phyloP scores from a whole-genome alignment of 2,888 invertebrate species.

The Limnephilus marmoratus region DNA sequence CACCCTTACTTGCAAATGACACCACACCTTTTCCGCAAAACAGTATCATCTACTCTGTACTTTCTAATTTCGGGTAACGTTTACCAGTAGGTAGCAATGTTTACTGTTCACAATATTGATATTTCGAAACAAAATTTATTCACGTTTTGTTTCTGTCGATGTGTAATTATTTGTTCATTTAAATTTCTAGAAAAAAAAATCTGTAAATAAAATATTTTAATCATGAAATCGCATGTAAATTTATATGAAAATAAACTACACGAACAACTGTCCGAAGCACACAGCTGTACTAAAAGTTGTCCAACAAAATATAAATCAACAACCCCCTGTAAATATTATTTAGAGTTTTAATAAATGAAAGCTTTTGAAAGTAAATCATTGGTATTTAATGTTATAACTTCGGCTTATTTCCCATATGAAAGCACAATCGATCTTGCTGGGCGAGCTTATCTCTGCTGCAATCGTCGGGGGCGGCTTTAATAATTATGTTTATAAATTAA shows the following conservation, averaged over 20 bases:
- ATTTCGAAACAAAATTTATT: background rate
- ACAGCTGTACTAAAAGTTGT: background rate
- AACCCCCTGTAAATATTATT: background rate
- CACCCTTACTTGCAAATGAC: no score
- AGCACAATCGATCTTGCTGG: background rate
- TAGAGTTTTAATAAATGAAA: background rate
- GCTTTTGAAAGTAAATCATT: background rate
- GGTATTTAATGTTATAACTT: constrained; percentile 8
- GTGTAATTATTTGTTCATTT: background rate
- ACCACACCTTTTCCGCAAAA: no score
- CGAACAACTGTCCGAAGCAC: background rate
- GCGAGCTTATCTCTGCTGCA: background rate
- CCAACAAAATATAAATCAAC: background rate
- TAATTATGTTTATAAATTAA: background rate
- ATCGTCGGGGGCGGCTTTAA: background rate
- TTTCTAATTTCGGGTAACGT: no score
- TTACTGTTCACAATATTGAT: no score
- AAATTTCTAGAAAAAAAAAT: background rate
- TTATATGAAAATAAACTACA: background rate
- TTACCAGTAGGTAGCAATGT: background rate
- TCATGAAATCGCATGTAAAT: background rate
- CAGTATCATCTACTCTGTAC: no score
- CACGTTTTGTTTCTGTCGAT: background rate
- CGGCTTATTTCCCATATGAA: constrained; percentile 1
- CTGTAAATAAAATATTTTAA: background rate